Evolutionary conservation across 2,113 vertebrate genomes (phyloP).

Genomic region (Cygnus buccinator): DNA sequence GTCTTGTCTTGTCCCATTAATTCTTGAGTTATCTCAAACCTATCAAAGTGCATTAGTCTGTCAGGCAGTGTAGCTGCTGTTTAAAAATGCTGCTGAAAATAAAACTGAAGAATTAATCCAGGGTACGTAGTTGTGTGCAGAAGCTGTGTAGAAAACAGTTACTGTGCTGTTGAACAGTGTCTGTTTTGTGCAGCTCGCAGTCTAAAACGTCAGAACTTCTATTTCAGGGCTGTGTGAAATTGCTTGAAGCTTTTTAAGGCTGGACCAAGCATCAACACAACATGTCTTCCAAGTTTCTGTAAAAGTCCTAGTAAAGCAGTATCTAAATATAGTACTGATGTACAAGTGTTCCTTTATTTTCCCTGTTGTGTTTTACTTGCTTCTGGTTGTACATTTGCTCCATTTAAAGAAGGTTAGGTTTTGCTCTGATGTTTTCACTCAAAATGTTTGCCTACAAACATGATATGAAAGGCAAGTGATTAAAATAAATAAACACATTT

Average conservation of each 20-base stretch:
- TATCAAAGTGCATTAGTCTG: not conserved
- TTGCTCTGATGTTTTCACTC: conserved; percentile 23
- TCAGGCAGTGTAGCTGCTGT: not conserved
- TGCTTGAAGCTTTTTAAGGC: conserved; percentile 54
- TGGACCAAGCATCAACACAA: conserved; percentile 54
- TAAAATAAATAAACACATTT: conserved; percentile 29
- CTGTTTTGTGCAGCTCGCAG: conserved; percentile 45
- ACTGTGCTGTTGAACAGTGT: conserved; percentile 42
- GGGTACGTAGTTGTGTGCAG: not conserved
- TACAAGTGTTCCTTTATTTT: conserved; percentile 51
- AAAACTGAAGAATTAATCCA: not conserved
- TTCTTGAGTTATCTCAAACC: not conserved
- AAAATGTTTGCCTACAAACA: conserved; percentile 41
- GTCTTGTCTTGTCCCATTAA: not conserved
- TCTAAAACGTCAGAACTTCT: not conserved
- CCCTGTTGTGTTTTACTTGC: conserved; percentile 20
- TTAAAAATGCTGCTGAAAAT: not conserved
- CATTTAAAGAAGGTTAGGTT: not conserved
- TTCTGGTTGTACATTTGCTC: not conserved
- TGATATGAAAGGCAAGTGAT: not conserved
- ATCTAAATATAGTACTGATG: conserved; percentile 60
- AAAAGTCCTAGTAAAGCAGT: conserved; percentile 40
- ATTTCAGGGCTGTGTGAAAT: conserved; percentile 47
- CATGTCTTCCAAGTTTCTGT: conserved; percentile 56
- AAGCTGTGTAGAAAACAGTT: conserved; percentile 8